phyloP scores from a whole-genome alignment of 2,113 vertebrate species.

The Bettongia penicillata region DNA sequence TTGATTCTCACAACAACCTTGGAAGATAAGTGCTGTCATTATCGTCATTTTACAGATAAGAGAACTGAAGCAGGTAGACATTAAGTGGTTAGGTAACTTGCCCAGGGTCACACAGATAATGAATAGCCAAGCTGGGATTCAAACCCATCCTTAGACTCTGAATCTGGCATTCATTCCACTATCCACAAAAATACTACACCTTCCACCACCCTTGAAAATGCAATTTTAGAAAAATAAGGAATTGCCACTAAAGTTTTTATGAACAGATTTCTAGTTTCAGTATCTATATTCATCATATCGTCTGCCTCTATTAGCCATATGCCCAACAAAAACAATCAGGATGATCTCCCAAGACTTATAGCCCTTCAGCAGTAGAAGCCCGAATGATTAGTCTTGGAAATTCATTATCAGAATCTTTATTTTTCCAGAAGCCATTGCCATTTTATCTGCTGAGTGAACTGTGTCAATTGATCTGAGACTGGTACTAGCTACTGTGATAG shows the following conservation, averaged over 20 bases:
- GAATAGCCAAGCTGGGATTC: background rate
- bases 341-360: background rate
- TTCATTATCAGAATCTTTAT: background rate
- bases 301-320: background rate
- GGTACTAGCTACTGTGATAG: background rate
- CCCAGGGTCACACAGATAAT: background rate
- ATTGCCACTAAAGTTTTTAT: constrained; percentile 5
- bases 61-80: background rate
- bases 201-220: background rate
- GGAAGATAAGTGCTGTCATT: background rate
- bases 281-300: background rate
- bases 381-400: constrained; percentile 4
- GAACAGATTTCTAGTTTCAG: constrained; percentile 5
- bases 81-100: background rate
- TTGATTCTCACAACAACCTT: background rate
- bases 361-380: background rate
- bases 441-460: constrained; percentile 13
- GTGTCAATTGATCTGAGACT: background rate
- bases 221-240: background rate
- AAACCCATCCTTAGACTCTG: background rate
- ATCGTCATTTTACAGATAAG: background rate
- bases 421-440: constrained; percentile 25
- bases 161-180: background rate
- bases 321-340: background rate
- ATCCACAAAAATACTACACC: no score